A percentile compares a stretch with the other conserved stretches of the same genome.
phyloP scores from a whole-genome alignment of 2,113 vertebrate genomes.

The Anguilla rostrata region DNA sequence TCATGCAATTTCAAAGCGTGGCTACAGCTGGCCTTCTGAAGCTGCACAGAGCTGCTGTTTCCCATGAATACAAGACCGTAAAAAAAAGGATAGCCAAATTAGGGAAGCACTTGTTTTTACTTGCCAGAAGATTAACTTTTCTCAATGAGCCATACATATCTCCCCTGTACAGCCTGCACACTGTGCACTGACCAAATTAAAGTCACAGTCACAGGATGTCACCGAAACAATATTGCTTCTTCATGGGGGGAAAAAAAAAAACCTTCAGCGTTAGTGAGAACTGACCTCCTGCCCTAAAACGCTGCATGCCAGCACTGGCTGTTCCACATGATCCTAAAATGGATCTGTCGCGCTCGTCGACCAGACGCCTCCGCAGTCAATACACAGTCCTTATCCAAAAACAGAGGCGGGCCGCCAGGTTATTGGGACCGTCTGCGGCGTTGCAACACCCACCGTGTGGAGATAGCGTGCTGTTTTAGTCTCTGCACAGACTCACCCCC shows the following conservation, averaged over 20 bases:
- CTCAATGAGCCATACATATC: not conserved
- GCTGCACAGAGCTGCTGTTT: not conserved
- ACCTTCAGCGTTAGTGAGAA: not conserved
- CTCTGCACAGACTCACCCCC: constrained; percentile 42
- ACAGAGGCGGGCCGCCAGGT: constrained; percentile 32
- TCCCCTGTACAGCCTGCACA: not conserved
- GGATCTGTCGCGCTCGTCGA: constrained; percentile 18
- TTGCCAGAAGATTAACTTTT: not conserved
- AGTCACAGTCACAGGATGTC: not conserved
- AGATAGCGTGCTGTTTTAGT: constrained; percentile 43
- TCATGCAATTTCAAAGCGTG: not conserved
- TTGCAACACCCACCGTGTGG: constrained; percentile 22
- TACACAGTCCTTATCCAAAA: constrained; percentile 30
- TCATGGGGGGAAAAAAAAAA: not conserved
- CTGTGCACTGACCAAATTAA: not conserved
- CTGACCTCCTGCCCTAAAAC: not conserved
- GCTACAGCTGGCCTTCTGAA: not conserved
- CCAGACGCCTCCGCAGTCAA: constrained; percentile 22
- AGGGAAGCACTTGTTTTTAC: not conserved
- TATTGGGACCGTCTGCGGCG: constrained; percentile 15
- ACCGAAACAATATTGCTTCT: not conserved
- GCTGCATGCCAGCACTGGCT: not conserved
- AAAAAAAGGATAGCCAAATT: not conserved
- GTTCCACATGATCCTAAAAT: constrained; percentile 30
- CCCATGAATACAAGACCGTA: not conserved